These are phyloP conservation scores for Denticeps clupeoides DNA, from an alignment of 2,797 vertebrate species.

Conservation along the genomic window DNA sequence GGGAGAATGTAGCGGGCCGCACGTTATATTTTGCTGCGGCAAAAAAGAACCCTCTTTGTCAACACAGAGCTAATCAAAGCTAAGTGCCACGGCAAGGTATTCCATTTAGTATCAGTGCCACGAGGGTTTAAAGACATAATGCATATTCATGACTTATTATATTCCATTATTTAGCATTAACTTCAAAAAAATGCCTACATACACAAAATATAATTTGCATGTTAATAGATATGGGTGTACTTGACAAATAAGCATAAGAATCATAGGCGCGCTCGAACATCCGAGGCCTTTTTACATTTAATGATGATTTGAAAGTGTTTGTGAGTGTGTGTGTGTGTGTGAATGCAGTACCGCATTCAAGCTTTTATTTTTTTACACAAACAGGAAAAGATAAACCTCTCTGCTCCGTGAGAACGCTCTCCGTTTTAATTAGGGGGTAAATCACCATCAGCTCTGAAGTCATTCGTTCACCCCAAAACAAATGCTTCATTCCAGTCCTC, in stretches of 20 bases:
- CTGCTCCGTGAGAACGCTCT: background rate
- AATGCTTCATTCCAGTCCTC: too few relatives aligned
- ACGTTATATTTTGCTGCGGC: too few relatives aligned
- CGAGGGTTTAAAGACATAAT: constrained; percentile 15
- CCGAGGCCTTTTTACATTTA: constrained; percentile 21
- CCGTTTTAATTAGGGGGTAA: background rate
- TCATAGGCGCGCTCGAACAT: constrained; percentile 22
- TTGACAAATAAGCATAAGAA: constrained; percentile 39
- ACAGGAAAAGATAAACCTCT: background rate
- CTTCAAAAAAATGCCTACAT: constrained; percentile 28
- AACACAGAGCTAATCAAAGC: background rate
- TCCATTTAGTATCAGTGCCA: constrained; percentile 11
- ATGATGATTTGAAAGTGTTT: constrained; percentile 6
- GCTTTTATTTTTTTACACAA: background rate
- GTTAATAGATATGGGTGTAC: constrained; percentile 38
- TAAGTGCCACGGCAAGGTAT: background rate
- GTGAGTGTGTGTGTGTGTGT: background rate
- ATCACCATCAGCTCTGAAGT: background rate
- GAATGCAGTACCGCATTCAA: background rate
- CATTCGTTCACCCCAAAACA: too few relatives aligned
- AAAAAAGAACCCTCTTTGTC: background rate
- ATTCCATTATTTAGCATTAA: constrained; percentile 35
- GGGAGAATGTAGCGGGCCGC: too few relatives aligned
- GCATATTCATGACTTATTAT: constrained; percentile 32
- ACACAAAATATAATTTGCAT: constrained; percentile 31